Percentiles rank a stretch among this genome's conserved stretches.
phyloP scores from a whole-genome alignment of 2,113 vertebrate species.

The Malurus melanocephalus region DNA sequence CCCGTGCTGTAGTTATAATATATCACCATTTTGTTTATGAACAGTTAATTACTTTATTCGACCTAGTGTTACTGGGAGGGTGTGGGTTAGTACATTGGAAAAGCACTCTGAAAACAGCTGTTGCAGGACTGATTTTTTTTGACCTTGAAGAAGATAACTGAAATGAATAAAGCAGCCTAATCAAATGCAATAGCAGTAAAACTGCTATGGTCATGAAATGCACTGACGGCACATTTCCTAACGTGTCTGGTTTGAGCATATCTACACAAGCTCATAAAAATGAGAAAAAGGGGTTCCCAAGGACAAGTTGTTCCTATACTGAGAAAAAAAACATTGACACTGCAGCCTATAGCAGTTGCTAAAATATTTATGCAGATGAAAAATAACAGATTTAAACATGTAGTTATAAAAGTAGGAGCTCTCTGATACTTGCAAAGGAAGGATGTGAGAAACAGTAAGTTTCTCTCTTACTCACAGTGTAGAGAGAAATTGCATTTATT shows the following conservation, averaged over 20 bases:
- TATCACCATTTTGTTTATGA: constrained; percentile 6
- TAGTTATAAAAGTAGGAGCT: neutral
- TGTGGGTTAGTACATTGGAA: neutral
- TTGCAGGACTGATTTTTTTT: neutral
- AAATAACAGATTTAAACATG: neutral
- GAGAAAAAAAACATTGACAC: constrained; percentile 12
- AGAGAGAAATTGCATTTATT: neutral
- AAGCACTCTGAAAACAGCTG: constrained; percentile 7
- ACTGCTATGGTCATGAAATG: neutral
- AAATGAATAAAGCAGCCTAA: constrained; percentile 24
- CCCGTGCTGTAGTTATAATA: neutral
- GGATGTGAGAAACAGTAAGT: neutral
- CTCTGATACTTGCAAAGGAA: neutral
- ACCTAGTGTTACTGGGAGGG: neutral
- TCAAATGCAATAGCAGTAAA: neutral
- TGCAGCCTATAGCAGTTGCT: neutral
- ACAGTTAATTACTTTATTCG: neutral
- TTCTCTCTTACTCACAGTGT: neutral
- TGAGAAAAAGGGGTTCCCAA: neutral
- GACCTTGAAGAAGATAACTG: constrained; percentile 29
- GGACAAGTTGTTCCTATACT: neutral
- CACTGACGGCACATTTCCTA: neutral
- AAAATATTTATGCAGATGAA: constrained; percentile 24
- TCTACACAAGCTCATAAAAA: neutral
- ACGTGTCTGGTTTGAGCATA: neutral